Base-by-base conservation (phyloP, 2,113 vertebrate species). In the Antechinus stuartii region DNA sequence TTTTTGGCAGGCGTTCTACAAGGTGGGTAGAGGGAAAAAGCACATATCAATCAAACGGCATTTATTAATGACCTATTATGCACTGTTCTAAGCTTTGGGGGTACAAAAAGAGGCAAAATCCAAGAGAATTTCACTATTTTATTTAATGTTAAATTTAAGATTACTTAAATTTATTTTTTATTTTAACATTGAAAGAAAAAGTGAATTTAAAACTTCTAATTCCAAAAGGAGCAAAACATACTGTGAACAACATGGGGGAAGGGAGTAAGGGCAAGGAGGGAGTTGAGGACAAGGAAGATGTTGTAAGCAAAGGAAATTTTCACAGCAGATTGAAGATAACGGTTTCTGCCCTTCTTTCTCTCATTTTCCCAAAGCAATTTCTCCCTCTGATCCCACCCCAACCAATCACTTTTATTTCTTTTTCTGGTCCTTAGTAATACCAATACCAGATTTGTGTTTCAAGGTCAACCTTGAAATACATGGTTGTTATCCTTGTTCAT, bases 381-480 rank as follows among this genome's bases (percentile, higher is more conserved):
- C 42, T 10, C 50, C 47, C 35, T 76, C 90, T 68, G 53, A 12
- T 91, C n/a, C 23, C 25, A 54, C 27, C 30, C 3, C 91, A 27
- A 61, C 14, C n/a, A 23, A 35, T 4, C 68, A 42, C 6, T 16
- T 91, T 49, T 49, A 52, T 26, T 55, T 57, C 47, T 93, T 1
- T 5, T 53, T 8, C 6, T 89, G 8, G 1, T 14, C 22, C 27
- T 2, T 5, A 42, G 6, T 42, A 42, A 84, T 42, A 84, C 30
- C 50, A 46, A 11, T 89, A n/a, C 22, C n/a, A 91, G 76, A 84
- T 49, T 27, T 94, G 19, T 49, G 10, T 52, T 56, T 54, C 95
- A 97, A 57, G 47, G 55, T 96, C 92, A 9, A 0, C 19, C n/a
- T 95, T 91, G 12, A 26, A 30, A 68, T 90, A 49, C 7, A 96